Evolutionary conservation across 2,113 vertebrate species (phyloP), one percentile per base, ranked within the genome.

Genomic region (Psittacus erithacus): DNA sequence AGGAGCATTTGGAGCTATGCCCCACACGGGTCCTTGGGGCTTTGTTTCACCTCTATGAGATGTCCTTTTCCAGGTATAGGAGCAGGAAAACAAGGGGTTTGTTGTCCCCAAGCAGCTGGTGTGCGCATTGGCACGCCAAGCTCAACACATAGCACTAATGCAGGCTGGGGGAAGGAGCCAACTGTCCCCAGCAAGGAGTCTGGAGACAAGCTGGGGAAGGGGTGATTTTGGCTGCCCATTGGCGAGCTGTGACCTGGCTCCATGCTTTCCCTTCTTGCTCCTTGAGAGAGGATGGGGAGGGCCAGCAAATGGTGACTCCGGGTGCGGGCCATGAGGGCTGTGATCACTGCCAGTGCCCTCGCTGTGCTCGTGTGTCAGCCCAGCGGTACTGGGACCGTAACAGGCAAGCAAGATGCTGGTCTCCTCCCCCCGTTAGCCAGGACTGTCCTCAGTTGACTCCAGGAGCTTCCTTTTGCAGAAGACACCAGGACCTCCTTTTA

Each of bases 381-480:
- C 69, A 1, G 84, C 35, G 3, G 7, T 17, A 3, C 76, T 4
- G 38, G 75, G 76, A 67, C 90, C 17, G 3, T 25, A n/a, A 74
- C 0, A 31, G 76, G 73, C 68, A 59, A 95, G 86, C 4, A 2
- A 49, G 55, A 28, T 5, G 39, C 2, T 18, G 10, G 69, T 63
- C 73, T 35, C 25, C 60, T 62, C 77, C 64, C 59, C 27, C 46
- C 27, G 8, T 69, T 57, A 86, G 24, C 86, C 0, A 0, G 50
- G 43, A 1, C 43, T 94, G 95, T 96, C 96, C 96, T 96, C 81
- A 14, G 81, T 81, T 89, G 92, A 92, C 95, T 92, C 90, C 69
- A 39, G 13, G 93, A 67, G 74, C 62, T 53, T 14, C 69, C 57
- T 83, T 62, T 84, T 49, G 29, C 46, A 43, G 83, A 76, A 81